Conservation (phyloP, 2,888 invertebrate species). For the Melipona bicolor region DNA sequence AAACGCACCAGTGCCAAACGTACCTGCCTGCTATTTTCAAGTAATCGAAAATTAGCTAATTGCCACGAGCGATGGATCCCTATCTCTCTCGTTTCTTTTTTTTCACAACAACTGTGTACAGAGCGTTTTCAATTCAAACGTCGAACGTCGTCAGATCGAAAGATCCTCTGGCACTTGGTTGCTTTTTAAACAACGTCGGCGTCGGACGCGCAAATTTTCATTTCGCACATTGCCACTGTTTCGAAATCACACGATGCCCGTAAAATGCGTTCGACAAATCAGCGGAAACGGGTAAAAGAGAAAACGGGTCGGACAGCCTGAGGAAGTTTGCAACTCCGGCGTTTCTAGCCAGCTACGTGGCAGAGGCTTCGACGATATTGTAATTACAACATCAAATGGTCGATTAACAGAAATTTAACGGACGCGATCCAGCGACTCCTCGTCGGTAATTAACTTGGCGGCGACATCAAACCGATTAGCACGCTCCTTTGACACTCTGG, state of each 20-base stretch:
- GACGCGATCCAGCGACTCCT: constrained; percentile 49
- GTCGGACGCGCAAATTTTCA: neutral
- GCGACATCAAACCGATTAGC: constrained; percentile 68
- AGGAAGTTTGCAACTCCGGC: constrained; percentile 27
- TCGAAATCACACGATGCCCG: neutral
- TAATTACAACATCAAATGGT: constrained; percentile 72
- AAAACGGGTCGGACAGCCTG: constrained; percentile 16
- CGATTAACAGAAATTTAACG: constrained; percentile 68
- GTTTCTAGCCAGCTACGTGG: constrained; percentile 12
- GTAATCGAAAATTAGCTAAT: too few relatives aligned
- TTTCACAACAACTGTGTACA: too few relatives aligned
- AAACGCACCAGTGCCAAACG: too few relatives aligned
- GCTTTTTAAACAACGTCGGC: too few relatives aligned
- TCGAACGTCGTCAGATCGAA: too few relatives aligned
- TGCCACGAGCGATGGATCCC: too few relatives aligned
- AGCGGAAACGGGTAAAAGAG: constrained; percentile 8
- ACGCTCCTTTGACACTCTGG: constrained; percentile 46
- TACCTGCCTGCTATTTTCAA: too few relatives aligned
- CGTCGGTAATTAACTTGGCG: constrained; percentile 68
- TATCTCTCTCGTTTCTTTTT: too few relatives aligned
- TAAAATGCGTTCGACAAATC: constrained; percentile 22
- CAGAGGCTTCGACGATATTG: constrained; percentile 59
- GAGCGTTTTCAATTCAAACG: too few relatives aligned
- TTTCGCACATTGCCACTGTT: neutral
- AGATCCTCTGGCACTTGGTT: too few relatives aligned